Evolutionary conservation across 2,888 invertebrate species (phyloP).

Genomic region (Orchesellides sinensis): DNA sequence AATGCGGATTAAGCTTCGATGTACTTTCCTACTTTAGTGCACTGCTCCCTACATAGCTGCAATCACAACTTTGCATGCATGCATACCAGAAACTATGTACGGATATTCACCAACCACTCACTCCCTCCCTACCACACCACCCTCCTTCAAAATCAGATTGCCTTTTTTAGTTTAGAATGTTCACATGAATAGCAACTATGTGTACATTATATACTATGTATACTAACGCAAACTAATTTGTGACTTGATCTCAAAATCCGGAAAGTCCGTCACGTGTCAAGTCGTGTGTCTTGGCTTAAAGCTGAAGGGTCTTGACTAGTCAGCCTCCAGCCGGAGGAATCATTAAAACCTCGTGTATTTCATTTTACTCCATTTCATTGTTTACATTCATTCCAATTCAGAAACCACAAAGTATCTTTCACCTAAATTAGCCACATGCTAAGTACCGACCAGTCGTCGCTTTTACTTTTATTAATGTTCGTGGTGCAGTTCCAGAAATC

Average conservation of each 20-base stretch:
- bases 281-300: conserved; percentile 51
- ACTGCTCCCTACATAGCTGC: no score
- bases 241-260: conserved; percentile 56
- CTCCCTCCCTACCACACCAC: not conserved
- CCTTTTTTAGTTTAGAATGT: not conserved
- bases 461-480: conserved; percentile 12
- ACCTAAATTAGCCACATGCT: conserved; percentile 47
- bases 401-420: conserved; percentile 49
- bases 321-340: not conserved
- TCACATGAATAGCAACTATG: no score
- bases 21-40: no score
- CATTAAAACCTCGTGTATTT: conserved; percentile 57
- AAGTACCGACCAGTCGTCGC: no score
- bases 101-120: no score
- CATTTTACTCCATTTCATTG: conserved; percentile 47
- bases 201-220: not conserved
- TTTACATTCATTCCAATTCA: conserved; percentile 41
- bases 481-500: conserved; percentile 38
- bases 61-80: no score
- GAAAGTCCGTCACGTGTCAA: conserved; percentile 42
- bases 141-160: conserved; percentile 23
- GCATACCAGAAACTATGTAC: not conserved
- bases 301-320: conserved; percentile 41
- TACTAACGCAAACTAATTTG: conserved; percentile 48
- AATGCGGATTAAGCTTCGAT: conserved; percentile 10